Evolutionary conservation across 1,140 invertebrate species (phyloP), one percentile per base, ranked within the genome.

Genomic region (Camponotus vicinus): DNA sequence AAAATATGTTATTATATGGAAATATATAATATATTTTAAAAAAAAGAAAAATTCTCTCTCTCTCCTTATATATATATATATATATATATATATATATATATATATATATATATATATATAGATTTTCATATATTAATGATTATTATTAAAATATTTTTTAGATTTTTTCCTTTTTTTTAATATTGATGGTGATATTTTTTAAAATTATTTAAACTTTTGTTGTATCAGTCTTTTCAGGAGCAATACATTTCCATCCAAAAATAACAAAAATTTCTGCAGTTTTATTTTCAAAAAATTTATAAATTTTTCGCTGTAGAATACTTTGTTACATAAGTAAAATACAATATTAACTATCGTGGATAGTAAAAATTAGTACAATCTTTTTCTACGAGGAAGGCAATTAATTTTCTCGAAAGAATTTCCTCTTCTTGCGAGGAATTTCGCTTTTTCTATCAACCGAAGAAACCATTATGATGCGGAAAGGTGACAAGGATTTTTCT

Each of bases 401-500:
- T 83, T 83, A 83, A 70, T 73, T 83, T 73, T 27, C 42, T 6
- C 37, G 9, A 4, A 34, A 73, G 37, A 71, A 21, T 49, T 73
- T 73, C 63, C 52, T 49, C 7, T 42, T 42, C 37, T 82, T n/a
- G 37, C 70, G 40, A 73, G 45, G 49, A 45, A 83, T 75, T 75
- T 3, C 1, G 0, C 7, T 64, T 63, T 73, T 83, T 49, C 9
- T n/a, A 45, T 61, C 67, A 71, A 49, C 32, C 27, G 40, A 8
- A 49, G 55, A 15, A 83, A 75, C 18, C 69, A 37, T 61, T 80
- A 61, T 40, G 6, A 45, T 8, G 67, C 37, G 27, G 11, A 21
- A 37, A 61, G 57, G 27, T 57, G 69, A 83, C 40, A 61, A 34
- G n/a, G 57, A 73, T 83, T 83, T 83, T 83, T 61, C 79, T 61